phyloP scores from a whole-genome alignment of 2,888 invertebrate species.

The Gryllus longicercus region DNA sequence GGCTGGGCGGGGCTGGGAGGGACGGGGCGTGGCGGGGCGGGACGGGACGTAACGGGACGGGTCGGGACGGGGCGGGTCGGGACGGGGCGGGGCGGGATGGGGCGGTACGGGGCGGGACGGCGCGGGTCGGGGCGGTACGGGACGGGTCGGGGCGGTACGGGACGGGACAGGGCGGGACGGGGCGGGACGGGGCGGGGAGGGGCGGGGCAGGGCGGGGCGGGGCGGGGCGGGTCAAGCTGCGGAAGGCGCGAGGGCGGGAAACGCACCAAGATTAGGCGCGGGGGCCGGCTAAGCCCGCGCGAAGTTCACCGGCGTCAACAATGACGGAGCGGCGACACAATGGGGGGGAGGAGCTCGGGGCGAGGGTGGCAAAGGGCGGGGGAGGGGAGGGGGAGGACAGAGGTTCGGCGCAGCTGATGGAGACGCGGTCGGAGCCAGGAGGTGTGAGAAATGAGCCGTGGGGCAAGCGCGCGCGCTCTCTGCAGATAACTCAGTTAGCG shows the following conservation, averaged over 20 bases:
- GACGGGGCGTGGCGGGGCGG: not conserved
- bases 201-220: no score
- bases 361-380: not conserved
- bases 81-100: not conserved
- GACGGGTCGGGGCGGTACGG: no score
- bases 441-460: constrained; percentile 17
- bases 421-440: not conserved
- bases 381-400: not conserved
- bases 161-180: no score
- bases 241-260: not conserved
- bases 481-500: not conserved
- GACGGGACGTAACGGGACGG: no score
- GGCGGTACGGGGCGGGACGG: no score
- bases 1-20: no score
- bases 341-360: not conserved
- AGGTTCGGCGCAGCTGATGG: not conserved
- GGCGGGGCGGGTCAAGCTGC: not conserved
- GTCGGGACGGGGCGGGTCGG: not conserved
- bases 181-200: no score
- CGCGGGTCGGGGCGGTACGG: no score
- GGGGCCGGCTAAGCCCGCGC: not conserved
- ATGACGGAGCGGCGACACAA: not conserved
- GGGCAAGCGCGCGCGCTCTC: not conserved
- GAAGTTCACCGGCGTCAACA: not conserved
- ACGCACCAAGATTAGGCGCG: not conserved